phyloP scores from a whole-genome alignment of 2,113 vertebrate species.

The Lates calcarifer region DNA sequence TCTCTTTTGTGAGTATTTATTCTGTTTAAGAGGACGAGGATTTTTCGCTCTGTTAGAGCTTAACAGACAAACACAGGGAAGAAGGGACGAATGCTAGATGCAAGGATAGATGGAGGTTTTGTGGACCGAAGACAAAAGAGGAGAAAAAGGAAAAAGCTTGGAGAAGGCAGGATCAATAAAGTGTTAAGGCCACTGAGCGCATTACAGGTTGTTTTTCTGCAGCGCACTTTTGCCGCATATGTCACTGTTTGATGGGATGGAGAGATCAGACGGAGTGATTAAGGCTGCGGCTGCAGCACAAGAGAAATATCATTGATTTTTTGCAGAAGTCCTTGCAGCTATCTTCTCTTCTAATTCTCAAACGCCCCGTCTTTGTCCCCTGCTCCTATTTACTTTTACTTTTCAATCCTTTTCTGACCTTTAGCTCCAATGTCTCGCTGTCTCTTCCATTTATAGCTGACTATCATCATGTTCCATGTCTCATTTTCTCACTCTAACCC shows the following conservation, averaged over 20 bases:
- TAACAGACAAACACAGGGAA: neutral
- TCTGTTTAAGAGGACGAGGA: neutral
- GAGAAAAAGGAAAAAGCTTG: neutral
- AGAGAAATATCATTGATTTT: constrained; percentile 51
- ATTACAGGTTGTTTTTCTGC: constrained; percentile 61
- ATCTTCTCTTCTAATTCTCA: constrained; percentile 1
- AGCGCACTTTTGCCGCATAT: constrained; percentile 35
- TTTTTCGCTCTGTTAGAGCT: constrained; percentile 8
- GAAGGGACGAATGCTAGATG: neutral
- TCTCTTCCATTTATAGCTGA: neutral
- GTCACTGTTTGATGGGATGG: constrained; percentile 53
- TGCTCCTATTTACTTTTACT: constrained; percentile 9
- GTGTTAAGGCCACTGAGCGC: constrained; percentile 49
- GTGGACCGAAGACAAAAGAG: neutral
- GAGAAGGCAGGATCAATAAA: constrained; percentile 55
- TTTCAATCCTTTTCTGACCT: constrained; percentile 3
- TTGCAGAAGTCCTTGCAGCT: constrained; percentile 28
- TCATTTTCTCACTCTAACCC: constrained; percentile 12
- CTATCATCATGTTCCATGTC: neutral
- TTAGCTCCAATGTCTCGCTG: neutral
- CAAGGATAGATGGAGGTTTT: constrained; percentile 16
- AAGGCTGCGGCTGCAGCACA: constrained; percentile 21
- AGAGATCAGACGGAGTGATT: constrained; percentile 57
- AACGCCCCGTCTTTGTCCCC: neutral
- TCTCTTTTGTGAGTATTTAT: neutral